phyloP scores from a whole-genome alignment of 2,888 invertebrate genomes.

The Hybos culiciformis region DNA sequence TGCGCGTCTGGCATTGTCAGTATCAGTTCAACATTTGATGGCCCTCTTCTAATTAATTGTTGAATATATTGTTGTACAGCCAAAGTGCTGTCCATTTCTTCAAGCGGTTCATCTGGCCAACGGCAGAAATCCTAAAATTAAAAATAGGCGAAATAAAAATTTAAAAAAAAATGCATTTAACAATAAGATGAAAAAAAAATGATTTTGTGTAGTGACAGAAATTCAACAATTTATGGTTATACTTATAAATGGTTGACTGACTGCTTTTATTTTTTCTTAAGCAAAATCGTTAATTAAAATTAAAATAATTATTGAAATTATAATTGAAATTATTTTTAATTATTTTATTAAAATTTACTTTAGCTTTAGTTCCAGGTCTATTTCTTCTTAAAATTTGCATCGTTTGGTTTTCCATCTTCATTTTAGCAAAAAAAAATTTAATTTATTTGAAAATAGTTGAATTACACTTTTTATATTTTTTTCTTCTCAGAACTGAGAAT shows the following conservation, averaged over 20 bases:
- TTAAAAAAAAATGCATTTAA: no score
- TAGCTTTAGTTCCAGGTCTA: conserved; percentile 80
- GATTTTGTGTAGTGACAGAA: no score
- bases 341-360: conserved; percentile 41
- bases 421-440: conserved; percentile 26
- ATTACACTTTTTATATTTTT: no score
- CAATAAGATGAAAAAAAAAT: no score
- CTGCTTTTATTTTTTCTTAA: no score
- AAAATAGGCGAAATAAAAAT: no score
- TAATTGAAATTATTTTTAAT: background rate
- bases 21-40: conserved; percentile 85
- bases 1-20: conserved; percentile 93
- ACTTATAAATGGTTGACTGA: no score
- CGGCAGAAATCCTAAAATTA: conserved; percentile 74
- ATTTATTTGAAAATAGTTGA: no score
- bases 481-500: no score
- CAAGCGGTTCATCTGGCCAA: conserved; percentile 97
- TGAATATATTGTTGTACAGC: conserved; percentile 99
- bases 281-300: no score
- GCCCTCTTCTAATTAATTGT: conserved; percentile 87
- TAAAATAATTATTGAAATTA: no score
- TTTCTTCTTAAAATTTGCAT: conserved; percentile 76
- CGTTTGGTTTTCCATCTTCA: conserved; percentile 79
- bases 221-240: no score
- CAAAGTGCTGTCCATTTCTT: conserved; percentile 98